Percentiles rank a stretch among this genome's conserved stretches.
phyloP scores from a whole-genome alignment of 2,797 vertebrate genomes.

The Paguma larvata region DNA sequence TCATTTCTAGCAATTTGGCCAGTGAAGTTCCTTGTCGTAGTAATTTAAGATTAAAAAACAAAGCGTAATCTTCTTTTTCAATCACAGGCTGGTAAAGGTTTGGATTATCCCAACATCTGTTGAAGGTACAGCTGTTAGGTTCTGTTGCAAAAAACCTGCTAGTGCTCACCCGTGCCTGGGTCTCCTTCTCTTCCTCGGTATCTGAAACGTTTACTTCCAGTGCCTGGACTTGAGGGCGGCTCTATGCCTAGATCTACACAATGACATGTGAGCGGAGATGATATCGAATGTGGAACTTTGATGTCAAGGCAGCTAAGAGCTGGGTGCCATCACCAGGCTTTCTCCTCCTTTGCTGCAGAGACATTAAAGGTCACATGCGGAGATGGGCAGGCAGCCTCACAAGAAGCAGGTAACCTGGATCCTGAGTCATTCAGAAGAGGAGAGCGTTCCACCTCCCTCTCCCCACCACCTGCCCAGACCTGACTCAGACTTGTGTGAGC shows the following conservation, averaged over 20 bases:
- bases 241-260: fast-evolving
- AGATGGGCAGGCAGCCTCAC: not conserved
- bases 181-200: not conserved
- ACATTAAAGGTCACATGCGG: not conserved
- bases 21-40: not conserved
- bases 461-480: not conserved
- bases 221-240: fast-evolving
- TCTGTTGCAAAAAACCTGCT: not conserved
- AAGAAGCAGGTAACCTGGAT: not conserved
- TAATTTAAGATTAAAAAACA: conserved; percentile 29
- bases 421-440: not conserved
- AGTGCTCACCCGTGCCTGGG: not conserved
- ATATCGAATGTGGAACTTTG: not conserved
- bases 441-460: not conserved
- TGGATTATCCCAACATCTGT: not conserved
- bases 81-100: conserved; percentile 13
- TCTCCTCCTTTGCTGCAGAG: not conserved
- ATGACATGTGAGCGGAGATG: not conserved
- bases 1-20: conserved; percentile 24
- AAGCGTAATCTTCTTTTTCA: not conserved
- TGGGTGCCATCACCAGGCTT: not conserved
- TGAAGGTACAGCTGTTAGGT: not conserved
- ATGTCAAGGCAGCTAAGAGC: not conserved
- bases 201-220: not conserved
- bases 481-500: not conserved